Conservation (phyloP, 2,113 vertebrate species). For the Pituophis catenifer region DNA sequence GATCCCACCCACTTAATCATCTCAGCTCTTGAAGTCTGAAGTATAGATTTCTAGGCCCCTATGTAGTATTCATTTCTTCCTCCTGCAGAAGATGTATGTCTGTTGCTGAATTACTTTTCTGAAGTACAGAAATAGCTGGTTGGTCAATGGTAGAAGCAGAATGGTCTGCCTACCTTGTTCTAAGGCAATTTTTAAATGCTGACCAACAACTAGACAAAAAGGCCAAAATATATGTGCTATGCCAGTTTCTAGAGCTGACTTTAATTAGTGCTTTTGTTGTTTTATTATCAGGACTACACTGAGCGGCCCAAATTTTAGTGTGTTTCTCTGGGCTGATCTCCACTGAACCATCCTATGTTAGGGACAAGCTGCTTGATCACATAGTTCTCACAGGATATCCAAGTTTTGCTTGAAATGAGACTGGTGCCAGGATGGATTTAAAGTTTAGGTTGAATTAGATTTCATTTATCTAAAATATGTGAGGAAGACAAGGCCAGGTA, state of each 20-base stretch:
- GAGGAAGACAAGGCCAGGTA: neutral
- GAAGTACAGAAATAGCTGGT: neutral
- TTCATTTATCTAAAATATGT: accelerated
- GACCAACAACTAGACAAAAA: neutral
- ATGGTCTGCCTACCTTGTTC: neutral
- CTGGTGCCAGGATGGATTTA: neutral
- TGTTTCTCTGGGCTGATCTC: neutral
- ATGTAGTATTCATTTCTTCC: neutral
- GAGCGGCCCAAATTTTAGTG: neutral
- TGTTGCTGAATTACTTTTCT: neutral
- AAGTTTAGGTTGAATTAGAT: neutral
- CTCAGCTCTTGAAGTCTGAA: neutral
- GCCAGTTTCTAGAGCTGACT: neutral
- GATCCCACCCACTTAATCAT: neutral
- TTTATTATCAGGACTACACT: neutral
- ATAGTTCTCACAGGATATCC: neutral
- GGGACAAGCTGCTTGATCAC: neutral
- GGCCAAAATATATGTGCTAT: neutral
- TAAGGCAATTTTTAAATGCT: neutral
- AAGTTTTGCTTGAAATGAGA: neutral
- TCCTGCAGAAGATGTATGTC: neutral
- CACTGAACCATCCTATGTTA: neutral
- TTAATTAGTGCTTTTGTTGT: neutral
- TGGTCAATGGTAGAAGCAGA: neutral
- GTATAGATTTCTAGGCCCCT: neutral